Percentiles rank a stretch among this genome's conserved stretches.
Evolutionary conservation across 2,888 invertebrate genomes (phyloP).

Genomic region (Malacosoma neustria): DNA sequence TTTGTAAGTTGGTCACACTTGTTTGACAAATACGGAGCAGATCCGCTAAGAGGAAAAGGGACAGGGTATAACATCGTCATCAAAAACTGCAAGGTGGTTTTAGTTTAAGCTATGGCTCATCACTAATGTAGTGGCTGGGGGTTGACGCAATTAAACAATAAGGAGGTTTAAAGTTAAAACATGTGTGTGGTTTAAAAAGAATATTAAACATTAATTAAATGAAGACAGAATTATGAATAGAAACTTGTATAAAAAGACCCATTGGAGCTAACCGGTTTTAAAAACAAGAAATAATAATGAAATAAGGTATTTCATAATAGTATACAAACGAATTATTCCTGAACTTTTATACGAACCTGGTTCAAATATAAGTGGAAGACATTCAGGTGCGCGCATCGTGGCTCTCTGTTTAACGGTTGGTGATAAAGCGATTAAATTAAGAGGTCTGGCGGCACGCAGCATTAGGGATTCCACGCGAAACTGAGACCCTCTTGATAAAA

Average conservation of each 20-base stretch:
- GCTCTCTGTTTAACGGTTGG: conserved; percentile 93
- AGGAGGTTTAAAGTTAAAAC: too few relatives aligned
- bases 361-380: conserved; percentile 94
- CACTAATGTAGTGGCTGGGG: too few relatives aligned
- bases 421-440: conserved; percentile 91
- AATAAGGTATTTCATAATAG: too few relatives aligned
- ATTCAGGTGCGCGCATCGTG: conserved; percentile 92
- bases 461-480: conserved; percentile 98
- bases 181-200: too few relatives aligned
- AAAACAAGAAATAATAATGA: background rate
- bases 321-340: background rate
- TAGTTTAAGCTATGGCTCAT: too few relatives aligned
- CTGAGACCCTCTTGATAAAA: conserved; percentile 93
- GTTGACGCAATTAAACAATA: too few relatives aligned
- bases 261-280: too few relatives aligned
- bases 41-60: too few relatives aligned
- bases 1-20: too few relatives aligned
- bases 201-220: conserved; percentile 5
- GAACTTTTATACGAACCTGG: conserved; percentile 77
- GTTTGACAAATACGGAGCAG: too few relatives aligned
- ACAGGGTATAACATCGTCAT: too few relatives aligned
- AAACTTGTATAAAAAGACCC: background rate
- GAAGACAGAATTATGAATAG: background rate
- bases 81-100: too few relatives aligned
- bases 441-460: conserved; percentile 91